These are phyloP conservation scores for Blennius ocellaris DNA, from an alignment of 2,113 vertebrate genomes.

Conservation along the genomic window DNA sequence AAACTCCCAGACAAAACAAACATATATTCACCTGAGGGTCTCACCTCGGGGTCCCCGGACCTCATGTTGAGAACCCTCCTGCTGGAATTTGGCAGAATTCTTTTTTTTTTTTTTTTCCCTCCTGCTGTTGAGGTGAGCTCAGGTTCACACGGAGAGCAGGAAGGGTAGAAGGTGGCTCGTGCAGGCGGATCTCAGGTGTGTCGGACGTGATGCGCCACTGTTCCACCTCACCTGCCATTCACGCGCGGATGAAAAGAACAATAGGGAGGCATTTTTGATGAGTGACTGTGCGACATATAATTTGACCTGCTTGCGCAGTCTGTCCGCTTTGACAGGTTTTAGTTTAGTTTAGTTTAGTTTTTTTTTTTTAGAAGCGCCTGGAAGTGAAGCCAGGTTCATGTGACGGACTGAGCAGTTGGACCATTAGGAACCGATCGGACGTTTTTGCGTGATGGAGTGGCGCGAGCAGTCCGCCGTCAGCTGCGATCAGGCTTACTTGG, in stretches of 20 bases:
- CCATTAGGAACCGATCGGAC: constrained; percentile 2
- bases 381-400: constrained; percentile 1
- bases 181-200: constrained; percentile 58
- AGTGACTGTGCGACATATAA: not conserved
- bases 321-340: not conserved
- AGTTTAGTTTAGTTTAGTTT: constrained; percentile 12
- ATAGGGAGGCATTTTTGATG: constrained; percentile 40
- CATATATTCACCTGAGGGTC: constrained; percentile 38
- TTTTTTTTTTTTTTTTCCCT: not conserved
- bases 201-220: constrained; percentile 36
- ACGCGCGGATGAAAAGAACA: constrained; percentile 37
- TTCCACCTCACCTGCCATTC: constrained; percentile 24
- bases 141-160: not conserved
- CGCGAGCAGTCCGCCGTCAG: constrained; percentile 82
- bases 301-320: constrained; percentile 6
- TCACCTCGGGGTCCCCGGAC: constrained; percentile 33
- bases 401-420: not conserved
- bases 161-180: constrained; percentile 18
- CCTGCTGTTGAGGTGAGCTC: not conserved
- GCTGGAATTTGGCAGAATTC: constrained; percentile 10
- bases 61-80: constrained; percentile 36
- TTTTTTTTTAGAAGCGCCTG: no score
- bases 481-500: constrained; percentile 84
- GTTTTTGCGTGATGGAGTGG: constrained; percentile 84
- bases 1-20: no score